Percentiles rank a stretch among this genome's conserved stretches.
phyloP scores from a whole-genome alignment of 2,797 vertebrate genomes.

The Octomys mimax region DNA sequence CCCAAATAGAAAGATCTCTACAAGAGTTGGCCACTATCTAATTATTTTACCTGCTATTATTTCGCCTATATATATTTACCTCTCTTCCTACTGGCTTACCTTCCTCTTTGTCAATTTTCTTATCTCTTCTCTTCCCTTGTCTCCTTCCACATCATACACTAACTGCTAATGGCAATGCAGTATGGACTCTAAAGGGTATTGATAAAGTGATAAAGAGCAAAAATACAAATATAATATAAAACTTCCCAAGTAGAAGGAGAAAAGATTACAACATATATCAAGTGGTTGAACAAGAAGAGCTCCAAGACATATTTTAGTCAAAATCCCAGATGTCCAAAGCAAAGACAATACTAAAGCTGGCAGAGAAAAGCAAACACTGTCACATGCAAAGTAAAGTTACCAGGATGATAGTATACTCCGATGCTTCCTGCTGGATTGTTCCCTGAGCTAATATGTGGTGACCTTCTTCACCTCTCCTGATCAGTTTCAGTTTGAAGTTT shows the following conservation, averaged over 20 bases:
- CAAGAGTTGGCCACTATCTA: background rate
- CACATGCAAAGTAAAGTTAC: background rate
- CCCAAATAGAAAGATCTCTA: background rate
- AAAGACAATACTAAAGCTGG: background rate
- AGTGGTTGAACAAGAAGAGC: background rate
- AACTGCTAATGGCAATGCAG: background rate
- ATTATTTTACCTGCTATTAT: background rate
- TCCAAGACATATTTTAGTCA: background rate
- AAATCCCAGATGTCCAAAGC: background rate
- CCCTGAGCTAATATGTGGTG: no score
- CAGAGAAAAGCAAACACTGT: background rate
- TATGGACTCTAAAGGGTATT: background rate
- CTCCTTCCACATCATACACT: background rate
- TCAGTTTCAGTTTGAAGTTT: no score
- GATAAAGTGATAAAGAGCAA: background rate
- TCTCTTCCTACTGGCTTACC: background rate
- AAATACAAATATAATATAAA: background rate
- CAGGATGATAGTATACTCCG: background rate
- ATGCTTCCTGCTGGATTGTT: no score
- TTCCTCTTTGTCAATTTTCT: background rate
- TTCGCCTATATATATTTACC: background rate
- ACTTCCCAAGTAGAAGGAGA: background rate
- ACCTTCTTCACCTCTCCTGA: no score
- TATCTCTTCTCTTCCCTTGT: background rate
- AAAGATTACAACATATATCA: background rate